Base-by-base conservation (phyloP, 2,888 invertebrate genomes). In the Abrostola triplasia region DNA sequence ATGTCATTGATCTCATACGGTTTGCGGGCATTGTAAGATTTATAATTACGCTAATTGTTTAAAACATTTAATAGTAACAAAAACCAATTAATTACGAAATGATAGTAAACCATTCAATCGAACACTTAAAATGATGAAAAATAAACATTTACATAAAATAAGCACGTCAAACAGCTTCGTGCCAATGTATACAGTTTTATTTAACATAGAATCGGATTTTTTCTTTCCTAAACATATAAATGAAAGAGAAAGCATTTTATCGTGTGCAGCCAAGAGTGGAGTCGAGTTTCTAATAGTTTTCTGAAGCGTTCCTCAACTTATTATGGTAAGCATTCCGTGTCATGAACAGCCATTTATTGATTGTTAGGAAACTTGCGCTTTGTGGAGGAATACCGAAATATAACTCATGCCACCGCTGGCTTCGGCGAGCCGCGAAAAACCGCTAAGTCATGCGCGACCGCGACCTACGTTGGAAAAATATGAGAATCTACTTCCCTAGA, bases 131-230 rank as follows among this genome's bases (percentile, higher is more conserved):
- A 84, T 85, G 84, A 85, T 85, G 81, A 82, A 86, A 89, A 90
- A 89, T 89, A 89, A 90, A 92, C 89, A 91, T 88, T 73, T 90
- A 93, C 92, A 93, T 90, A 88, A 90, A 93, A 89, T 90, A 94
- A 94, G 94, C 94, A 94, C 94, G 93, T 92, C 91, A 92, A 94
- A 94, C 92, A 94, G 92, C 93, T 90, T 93, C 93, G 93, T 93
- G 92, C 92, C 85, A 91, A 91, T 92, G 89, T 92, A 86, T 85
- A 92, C 90, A 90, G 84, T 90, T 88, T 81, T 90, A 82, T 84
- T 87, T 86, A 79, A 93, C 91, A 92, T 88, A 90, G 84, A 84
- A 89, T 85, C 83, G 85, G 88, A 87, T 89, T 85, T 88, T 85
- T 88, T 84, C 85, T 89, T 82, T 86, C 92, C 90, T 91, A 91